phyloP scores from a whole-genome alignment of 1,140 invertebrate species.

The Camponotus pennsylvanicus region DNA sequence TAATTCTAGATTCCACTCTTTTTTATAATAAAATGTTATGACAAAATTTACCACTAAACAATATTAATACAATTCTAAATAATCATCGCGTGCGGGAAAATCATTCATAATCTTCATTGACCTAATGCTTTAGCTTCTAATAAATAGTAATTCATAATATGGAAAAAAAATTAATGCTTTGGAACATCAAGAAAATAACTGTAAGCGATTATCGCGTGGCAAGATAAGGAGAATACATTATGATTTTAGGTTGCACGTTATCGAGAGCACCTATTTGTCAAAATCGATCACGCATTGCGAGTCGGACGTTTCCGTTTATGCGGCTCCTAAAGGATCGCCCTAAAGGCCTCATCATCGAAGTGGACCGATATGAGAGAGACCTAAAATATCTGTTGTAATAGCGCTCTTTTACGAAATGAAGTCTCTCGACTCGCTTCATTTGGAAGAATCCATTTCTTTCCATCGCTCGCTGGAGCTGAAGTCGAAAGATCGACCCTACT shows the following conservation, averaged over 20 bases:
- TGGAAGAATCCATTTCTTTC: background rate
- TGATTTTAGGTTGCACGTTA: background rate
- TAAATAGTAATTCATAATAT: background rate
- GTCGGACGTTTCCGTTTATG: background rate
- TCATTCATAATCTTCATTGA: background rate
- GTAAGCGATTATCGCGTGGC: background rate
- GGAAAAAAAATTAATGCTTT: constrained; percentile 6
- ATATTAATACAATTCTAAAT: background rate
- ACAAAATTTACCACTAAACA: background rate
- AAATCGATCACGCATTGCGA: constrained; percentile 31
- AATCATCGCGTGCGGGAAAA: background rate
- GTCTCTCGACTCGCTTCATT: constrained; percentile 3
- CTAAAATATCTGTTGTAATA: background rate
- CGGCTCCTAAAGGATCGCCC: background rate
- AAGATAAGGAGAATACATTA: background rate
- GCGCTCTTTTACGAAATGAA: background rate
- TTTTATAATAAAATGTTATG: background rate
- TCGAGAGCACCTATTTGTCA: constrained; percentile 16
- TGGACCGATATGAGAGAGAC: background rate
- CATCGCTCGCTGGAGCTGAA: constrained; percentile 1
- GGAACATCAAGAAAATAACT: background rate
- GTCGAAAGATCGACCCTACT: background rate
- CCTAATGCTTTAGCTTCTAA: background rate
- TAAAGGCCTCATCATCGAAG: too few species aligned
- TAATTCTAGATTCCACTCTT: background rate